Conservation (phyloP, 64 coral and sea anemone species). For the Actinia tenebrosa region DNA sequence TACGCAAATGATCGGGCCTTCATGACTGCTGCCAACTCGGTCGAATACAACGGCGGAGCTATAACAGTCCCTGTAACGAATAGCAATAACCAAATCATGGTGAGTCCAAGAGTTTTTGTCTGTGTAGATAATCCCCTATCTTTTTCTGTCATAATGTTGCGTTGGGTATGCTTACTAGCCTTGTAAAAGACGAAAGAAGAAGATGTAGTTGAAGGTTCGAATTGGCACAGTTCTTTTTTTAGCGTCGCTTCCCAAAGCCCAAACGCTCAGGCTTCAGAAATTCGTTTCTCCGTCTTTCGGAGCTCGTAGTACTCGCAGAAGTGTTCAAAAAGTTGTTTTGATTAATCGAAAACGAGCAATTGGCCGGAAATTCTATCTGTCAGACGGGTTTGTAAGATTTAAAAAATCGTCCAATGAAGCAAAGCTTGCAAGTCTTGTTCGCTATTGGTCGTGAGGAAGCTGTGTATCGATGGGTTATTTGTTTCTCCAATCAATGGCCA, state of each 20-base stretch:
- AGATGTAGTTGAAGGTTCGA: neutral
- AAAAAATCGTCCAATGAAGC: constrained; percentile 97
- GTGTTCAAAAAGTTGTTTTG: constrained; percentile 37
- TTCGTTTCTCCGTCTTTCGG: neutral
- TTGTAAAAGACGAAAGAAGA: neutral
- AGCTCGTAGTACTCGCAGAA: neutral
- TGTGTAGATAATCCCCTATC: neutral
- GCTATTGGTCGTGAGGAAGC: constrained; percentile 87
- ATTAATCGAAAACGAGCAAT: constrained; percentile 21
- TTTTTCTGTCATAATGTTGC: neutral
- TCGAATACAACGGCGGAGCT: constrained; percentile 89
- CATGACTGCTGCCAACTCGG: constrained; percentile 67
- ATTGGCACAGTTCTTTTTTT: neutral
- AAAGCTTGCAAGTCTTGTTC: constrained; percentile 71
- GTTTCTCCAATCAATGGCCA: constrained; percentile 70
- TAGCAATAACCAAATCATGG: constrained; percentile 96
- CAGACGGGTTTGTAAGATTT: constrained; percentile 74
- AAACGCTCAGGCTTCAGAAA: neutral
- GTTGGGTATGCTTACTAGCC: neutral
- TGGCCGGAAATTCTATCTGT: constrained; percentile 85
- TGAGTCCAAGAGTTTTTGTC: constrained; percentile 29
- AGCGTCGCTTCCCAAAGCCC: neutral
- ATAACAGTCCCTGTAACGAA: constrained; percentile 82
- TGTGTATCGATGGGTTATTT: constrained; percentile 73
- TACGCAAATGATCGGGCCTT: constrained; percentile 92